A percentile compares a stretch with the other conserved stretches of the same genome.
These are phyloP conservation scores for Heliconius charithonia DNA, from an alignment of 2,888 invertebrate genomes.

Conservation along the genomic window DNA sequence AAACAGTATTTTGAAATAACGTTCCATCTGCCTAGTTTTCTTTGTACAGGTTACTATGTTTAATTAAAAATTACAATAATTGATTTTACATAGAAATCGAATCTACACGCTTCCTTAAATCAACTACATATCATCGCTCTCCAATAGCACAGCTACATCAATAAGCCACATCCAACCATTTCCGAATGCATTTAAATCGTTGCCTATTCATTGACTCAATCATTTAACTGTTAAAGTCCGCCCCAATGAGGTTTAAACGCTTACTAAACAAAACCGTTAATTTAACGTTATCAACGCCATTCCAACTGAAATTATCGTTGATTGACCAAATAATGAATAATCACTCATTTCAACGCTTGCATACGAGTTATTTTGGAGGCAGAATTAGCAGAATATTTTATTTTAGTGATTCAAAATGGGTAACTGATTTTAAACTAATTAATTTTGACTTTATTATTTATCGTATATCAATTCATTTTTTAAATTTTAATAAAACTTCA, in stretches of 20 bases:
- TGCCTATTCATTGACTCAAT: slow-evolving; percentile 26
- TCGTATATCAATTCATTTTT: too few species aligned
- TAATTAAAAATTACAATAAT: neutral
- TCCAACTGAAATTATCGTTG: slow-evolving; percentile 32
- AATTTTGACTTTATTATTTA: too few species aligned
- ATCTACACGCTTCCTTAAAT: neutral
- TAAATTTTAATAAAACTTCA: too few species aligned
- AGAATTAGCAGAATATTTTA: neutral
- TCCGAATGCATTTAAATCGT: slow-evolving; percentile 16
- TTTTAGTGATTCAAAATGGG: neutral
- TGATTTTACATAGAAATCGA: neutral
- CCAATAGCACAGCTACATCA: neutral
- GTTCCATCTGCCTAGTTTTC: too few species aligned
- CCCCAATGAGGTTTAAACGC: slow-evolving; percentile 36
- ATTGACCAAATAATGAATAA: slow-evolving; percentile 36
- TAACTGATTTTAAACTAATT: too few species aligned
- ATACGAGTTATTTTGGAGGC: slow-evolving; percentile 19
- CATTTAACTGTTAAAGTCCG: slow-evolving; percentile 23
- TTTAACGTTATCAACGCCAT: slow-evolving; percentile 33
- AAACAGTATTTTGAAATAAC: too few species aligned
- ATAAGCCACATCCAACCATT: slow-evolving; percentile 1
- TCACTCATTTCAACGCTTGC: slow-evolving; percentile 24
- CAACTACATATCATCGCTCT: neutral
- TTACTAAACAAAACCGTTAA: slow-evolving; percentile 38
- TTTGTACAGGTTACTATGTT: too few species aligned